Evolutionary conservation across 2,888 invertebrate genomes (phyloP).

Genomic region (Protophormia terraenovae): DNA sequence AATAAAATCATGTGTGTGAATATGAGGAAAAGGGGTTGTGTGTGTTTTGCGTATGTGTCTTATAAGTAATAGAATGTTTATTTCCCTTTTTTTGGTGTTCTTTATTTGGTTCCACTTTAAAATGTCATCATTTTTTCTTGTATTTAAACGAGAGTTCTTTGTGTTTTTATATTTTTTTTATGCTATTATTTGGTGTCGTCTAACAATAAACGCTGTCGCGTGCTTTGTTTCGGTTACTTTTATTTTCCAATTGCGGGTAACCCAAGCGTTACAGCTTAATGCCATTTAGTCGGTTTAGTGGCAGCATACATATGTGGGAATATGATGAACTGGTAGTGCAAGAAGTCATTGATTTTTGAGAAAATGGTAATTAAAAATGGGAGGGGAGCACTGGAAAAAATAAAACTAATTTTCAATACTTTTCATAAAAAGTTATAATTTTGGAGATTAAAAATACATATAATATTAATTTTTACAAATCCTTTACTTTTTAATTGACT

Average conservation of each 20-base stretch:
- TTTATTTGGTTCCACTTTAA: slow-evolving; percentile 58
- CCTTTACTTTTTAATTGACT: too few relatives aligned
- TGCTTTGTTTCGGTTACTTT: slow-evolving; percentile 60
- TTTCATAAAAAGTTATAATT: too few relatives aligned
- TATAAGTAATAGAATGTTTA: slow-evolving; percentile 70
- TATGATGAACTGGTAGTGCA: not conserved
- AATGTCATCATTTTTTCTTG: slow-evolving; percentile 67
- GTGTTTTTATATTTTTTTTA: slow-evolving; percentile 24
- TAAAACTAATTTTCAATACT: too few relatives aligned
- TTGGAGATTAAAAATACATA: too few relatives aligned
- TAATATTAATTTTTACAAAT: too few relatives aligned
- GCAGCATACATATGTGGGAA: slow-evolving; percentile 7
- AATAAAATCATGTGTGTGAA: not conserved
- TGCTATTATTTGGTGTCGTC: slow-evolving; percentile 9
- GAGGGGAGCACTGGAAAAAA: too few relatives aligned
- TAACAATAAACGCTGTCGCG: slow-evolving; percentile 62
- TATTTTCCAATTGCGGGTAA: slow-evolving; percentile 41
- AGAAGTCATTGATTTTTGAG: not conserved
- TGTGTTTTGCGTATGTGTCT: not conserved
- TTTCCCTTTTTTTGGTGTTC: slow-evolving; percentile 65
- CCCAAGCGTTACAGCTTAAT: slow-evolving; percentile 41
- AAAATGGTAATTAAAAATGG: not conserved
- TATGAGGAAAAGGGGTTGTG: slow-evolving; percentile 40
- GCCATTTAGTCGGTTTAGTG: slow-evolving; percentile 4
- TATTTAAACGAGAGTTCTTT: slow-evolving; percentile 53